Conservation (phyloP, 1,140 invertebrate genomes). For the Heliconius melpomene region DNA sequence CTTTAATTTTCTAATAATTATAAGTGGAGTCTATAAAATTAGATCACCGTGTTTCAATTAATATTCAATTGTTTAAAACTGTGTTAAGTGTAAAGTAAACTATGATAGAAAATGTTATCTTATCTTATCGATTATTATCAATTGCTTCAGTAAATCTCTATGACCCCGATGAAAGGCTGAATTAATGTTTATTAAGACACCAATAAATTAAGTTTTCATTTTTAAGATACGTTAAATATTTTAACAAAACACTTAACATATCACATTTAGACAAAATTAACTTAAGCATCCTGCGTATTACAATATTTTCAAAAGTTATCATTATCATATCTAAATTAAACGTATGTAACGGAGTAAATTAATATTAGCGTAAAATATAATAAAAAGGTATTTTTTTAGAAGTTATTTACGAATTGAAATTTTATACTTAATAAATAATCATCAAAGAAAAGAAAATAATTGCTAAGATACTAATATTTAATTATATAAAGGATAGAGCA, state of each 20-base stretch:
- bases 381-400: too few species aligned
- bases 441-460: too few species aligned
- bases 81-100: neutral
- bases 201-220: neutral
- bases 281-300: too few species aligned
- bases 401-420: too few species aligned
- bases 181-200: conserved; percentile 11
- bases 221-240: neutral
- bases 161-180: conserved; percentile 31
- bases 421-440: too few species aligned
- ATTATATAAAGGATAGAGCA: too few species aligned
- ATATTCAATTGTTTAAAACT: neutral
- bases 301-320: too few species aligned
- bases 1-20: neutral
- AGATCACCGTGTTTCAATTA: neutral
- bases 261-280: too few species aligned
- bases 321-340: too few species aligned
- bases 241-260: neutral
- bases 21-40: neutral
- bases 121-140: conserved; percentile 55
- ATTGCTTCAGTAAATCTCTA: conserved; percentile 33
- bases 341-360: too few species aligned
- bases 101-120: conserved; percentile 43
- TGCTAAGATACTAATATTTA: too few species aligned
- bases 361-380: too few species aligned